Evolutionary conservation across 2,888 invertebrate genomes (phyloP).

Genomic region (Diabrotica balteata): DNA sequence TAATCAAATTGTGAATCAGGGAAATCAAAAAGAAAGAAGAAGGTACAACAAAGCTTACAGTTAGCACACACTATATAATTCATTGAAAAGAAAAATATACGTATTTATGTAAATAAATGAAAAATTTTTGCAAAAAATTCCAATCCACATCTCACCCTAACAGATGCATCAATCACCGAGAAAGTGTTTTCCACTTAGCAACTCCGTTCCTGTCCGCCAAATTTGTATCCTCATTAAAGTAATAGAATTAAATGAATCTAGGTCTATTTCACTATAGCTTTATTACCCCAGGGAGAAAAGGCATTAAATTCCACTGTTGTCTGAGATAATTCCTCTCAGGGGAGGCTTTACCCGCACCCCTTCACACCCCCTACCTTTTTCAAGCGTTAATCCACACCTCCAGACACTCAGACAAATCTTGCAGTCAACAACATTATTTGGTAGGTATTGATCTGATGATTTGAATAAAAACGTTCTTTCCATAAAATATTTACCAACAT

Average conservation of each 20-base stretch:
- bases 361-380: conserved; percentile 34
- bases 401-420: conserved; percentile 30
- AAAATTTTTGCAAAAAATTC: neutral
- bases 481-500: no score
- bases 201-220: conserved; percentile 21
- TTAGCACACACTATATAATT: no score
- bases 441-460: conserved; percentile 4
- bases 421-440: conserved; percentile 29
- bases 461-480: neutral
- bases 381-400: conserved; percentile 48
- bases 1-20: no score
- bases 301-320: conserved; percentile 58
- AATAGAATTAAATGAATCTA: conserved; percentile 66
- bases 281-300: conserved; percentile 54
- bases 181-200: conserved; percentile 7
- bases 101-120: no score
- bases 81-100: no score
- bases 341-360: conserved; percentile 52
- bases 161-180: conserved; percentile 2
- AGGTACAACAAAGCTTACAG: no score
- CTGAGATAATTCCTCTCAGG: conserved; percentile 58
- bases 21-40: no score
- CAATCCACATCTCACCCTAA: neutral
- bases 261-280: conserved; percentile 57
- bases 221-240: conserved; percentile 65